These are phyloP conservation scores for Cephalopachus bancanus DNA, from an alignment of 2,797 vertebrate species.

Conservation along the genomic window DNA sequence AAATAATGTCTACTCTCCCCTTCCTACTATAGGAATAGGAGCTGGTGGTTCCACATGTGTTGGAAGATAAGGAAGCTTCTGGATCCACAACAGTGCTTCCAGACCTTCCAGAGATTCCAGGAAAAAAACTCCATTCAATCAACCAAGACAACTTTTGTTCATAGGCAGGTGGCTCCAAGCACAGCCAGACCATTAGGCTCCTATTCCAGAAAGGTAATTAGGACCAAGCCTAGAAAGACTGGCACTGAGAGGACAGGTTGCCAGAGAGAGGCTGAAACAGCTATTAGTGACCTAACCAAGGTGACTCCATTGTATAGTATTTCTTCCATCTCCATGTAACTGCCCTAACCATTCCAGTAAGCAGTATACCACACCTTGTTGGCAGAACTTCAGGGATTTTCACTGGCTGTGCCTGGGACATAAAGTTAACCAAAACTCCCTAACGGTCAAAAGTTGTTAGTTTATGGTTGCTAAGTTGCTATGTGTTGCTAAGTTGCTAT, in stretches of 20 bases:
- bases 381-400: too few species aligned
- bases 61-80: background rate
- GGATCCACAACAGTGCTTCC: background rate
- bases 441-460: too few species aligned
- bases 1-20: background rate
- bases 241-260: background rate
- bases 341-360: too few species aligned
- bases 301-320: too few species aligned
- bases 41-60: background rate
- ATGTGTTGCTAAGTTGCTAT: too few species aligned
- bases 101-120: background rate
- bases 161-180: background rate
- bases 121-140: conserved; percentile 10
- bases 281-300: too few species aligned
- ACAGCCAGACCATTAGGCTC: background rate
- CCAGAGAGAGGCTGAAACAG: background rate
- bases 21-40: background rate
- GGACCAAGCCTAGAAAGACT: background rate
- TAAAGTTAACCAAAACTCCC: too few species aligned
- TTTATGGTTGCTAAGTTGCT: too few species aligned
- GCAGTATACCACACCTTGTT: too few species aligned
- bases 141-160: background rate
- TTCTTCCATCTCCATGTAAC: too few species aligned
- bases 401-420: too few species aligned
- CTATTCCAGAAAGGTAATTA: conserved; percentile 32